Percentiles rank a stretch among this genome's conserved stretches.
Evolutionary conservation across 2,888 invertebrate genomes (phyloP).

Genomic region (Tyria jacobaeae): DNA sequence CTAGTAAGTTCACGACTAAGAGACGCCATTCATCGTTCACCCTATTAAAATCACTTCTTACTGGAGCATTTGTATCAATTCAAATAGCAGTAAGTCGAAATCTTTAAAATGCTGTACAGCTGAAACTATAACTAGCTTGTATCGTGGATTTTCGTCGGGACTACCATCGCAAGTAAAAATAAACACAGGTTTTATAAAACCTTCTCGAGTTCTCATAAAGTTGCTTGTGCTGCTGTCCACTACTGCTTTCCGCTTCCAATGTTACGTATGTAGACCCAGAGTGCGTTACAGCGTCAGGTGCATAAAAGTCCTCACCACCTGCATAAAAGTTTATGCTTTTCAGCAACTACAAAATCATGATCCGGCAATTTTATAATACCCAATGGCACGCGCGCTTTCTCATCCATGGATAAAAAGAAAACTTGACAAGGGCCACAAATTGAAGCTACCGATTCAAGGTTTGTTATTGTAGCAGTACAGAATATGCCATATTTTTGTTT

Average conservation of each 20-base stretch:
- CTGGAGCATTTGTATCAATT: constrained; percentile 27
- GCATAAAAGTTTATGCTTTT: constrained; percentile 28
- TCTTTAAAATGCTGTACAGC: constrained; percentile 14
- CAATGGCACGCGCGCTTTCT: constrained; percentile 28
- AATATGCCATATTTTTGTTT: constrained; percentile 26
- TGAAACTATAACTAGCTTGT: constrained; percentile 23
- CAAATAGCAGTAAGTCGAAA: constrained; percentile 10
- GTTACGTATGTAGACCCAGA: no score
- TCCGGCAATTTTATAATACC: constrained; percentile 28
- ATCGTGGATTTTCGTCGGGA: constrained; percentile 27
- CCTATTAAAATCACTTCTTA: constrained; percentile 19
- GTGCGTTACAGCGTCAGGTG: constrained; percentile 9
- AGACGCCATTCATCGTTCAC: constrained; percentile 9
- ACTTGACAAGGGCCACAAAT: constrained; percentile 32
- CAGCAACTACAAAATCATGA: no score
- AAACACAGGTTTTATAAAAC: constrained; percentile 15
- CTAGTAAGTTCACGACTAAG: constrained; percentile 1
- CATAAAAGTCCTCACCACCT: constrained; percentile 18
- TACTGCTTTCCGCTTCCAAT: neutral
- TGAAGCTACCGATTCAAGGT: constrained; percentile 32
- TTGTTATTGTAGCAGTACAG: no score
- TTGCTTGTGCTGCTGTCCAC: constrained; percentile 6
- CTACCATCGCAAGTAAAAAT: constrained; percentile 16
- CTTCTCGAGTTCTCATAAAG: no score
- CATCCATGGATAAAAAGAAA: constrained; percentile 34